Conservation (phyloP, 2,113 vertebrate species). For the Daboia siamensis region DNA sequence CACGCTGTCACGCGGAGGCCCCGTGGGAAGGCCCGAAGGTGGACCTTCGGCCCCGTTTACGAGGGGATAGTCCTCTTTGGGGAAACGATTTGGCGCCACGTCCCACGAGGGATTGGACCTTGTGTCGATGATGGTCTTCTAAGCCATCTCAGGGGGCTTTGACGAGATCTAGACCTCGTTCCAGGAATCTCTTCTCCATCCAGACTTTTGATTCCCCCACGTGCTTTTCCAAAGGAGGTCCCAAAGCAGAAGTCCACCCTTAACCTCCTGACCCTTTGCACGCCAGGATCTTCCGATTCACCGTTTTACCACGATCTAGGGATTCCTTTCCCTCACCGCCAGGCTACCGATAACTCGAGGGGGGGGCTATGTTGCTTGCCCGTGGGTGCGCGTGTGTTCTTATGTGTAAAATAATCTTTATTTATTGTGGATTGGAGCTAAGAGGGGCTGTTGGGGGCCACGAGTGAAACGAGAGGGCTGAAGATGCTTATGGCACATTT, state of each 20-base stretch:
- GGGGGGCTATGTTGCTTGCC: background rate
- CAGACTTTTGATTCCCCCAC: background rate
- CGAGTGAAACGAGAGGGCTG: background rate
- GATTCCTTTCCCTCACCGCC: background rate
- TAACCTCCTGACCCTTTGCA: background rate
- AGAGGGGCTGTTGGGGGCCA: background rate
- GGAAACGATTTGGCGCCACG: background rate
- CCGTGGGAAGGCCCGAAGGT: background rate
- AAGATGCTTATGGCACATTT: background rate
- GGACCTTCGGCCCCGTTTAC: no score
- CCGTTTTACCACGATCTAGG: background rate
- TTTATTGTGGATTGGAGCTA: conserved; percentile 4
- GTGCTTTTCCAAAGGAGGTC: background rate
- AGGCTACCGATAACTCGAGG: conserved; percentile 1
- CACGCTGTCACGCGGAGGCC: background rate
- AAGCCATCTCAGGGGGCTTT: background rate
- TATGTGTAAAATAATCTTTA: conserved; percentile 26
- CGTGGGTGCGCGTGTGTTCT: background rate
- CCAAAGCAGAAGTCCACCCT: background rate
- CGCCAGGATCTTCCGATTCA: background rate
- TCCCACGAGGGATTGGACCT: background rate
- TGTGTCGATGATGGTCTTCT: background rate
- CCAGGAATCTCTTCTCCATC: background rate
- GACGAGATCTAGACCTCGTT: background rate
- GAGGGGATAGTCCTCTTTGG: background rate